A percentile compares a stretch with the other conserved stretches of the same genome.
These are phyloP conservation scores for Hydrolagus affinis DNA, from an alignment of 2,113 vertebrate genomes.

Conservation along the genomic window DNA sequence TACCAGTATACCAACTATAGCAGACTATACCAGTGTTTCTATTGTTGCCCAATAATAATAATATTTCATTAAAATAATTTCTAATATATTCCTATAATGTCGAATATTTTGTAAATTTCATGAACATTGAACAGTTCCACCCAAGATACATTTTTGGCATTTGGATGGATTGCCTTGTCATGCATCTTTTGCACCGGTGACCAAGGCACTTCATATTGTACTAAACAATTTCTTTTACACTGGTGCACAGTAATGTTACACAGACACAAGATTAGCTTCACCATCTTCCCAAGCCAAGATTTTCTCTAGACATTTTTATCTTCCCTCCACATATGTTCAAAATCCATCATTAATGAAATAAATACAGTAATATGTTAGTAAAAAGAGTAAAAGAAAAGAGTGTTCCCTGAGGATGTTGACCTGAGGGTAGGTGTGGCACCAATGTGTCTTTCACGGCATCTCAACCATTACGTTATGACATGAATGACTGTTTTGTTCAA, in stretches of 20 bases:
- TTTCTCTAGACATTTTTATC: neutral
- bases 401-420: neutral
- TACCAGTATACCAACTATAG: too few relatives aligned
- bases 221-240: slow-evolving; percentile 7
- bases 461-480: neutral
- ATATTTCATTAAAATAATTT: too few relatives aligned
- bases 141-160: too few relatives aligned
- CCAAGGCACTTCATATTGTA: too few relatives aligned
- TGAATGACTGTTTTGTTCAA: neutral
- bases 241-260: neutral
- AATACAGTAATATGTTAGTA: too few relatives aligned
- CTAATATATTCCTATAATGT: too few relatives aligned
- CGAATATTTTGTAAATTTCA: too few relatives aligned
- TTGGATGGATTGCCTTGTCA: too few relatives aligned
- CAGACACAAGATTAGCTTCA: neutral
- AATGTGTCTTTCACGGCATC: too few relatives aligned
- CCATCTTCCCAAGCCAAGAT: neutral
- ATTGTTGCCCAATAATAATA: too few relatives aligned
- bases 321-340: neutral
- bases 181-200: neutral
- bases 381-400: neutral
- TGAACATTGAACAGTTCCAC: too few relatives aligned
- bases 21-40: too few relatives aligned
- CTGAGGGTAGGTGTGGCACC: neutral
- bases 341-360: slow-evolving; percentile 5